phyloP scores from a whole-genome alignment of 1,140 invertebrate species.

The Drosophila eugracilis region DNA sequence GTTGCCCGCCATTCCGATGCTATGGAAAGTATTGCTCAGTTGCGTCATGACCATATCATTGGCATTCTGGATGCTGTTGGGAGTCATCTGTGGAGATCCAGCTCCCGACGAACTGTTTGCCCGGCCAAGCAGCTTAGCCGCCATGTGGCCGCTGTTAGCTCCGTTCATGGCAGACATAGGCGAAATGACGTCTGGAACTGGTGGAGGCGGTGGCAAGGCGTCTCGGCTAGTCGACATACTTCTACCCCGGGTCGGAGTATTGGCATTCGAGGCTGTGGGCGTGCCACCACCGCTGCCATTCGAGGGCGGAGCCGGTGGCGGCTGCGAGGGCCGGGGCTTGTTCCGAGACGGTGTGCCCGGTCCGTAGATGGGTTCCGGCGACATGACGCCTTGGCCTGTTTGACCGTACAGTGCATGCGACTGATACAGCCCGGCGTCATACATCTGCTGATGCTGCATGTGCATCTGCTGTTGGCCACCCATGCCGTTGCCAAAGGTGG shows the following conservation, averaged over 20 bases:
- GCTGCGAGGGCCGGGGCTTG: conserved; percentile 91
- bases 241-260: conserved; percentile 89
- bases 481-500: conserved; percentile 78
- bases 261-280: conserved; percentile 88
- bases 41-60: conserved; percentile 83
- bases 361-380: conserved; percentile 86
- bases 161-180: conserved; percentile 70
- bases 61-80: conserved; percentile 73
- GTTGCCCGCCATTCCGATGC: conserved; percentile 71
- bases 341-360: conserved; percentile 87
- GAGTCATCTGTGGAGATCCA: conserved; percentile 82
- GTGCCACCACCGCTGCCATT: conserved; percentile 89
- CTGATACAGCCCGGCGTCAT: conserved; percentile 77
- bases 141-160: conserved; percentile 75
- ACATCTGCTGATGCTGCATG: conserved; percentile 71
- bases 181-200: conserved; percentile 89
- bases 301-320: conserved; percentile 93
- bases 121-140: conserved; percentile 85
- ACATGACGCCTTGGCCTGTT: conserved; percentile 81
- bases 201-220: conserved; percentile 93
- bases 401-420: conserved; percentile 85
- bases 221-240: conserved; percentile 89
- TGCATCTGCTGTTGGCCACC: conserved; percentile 61
- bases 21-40: conserved; percentile 80
- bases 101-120: conserved; percentile 84